These are phyloP conservation scores for Bradypodion ventrale DNA, from an alignment of 2,797 vertebrate species.

Conservation along the genomic window DNA sequence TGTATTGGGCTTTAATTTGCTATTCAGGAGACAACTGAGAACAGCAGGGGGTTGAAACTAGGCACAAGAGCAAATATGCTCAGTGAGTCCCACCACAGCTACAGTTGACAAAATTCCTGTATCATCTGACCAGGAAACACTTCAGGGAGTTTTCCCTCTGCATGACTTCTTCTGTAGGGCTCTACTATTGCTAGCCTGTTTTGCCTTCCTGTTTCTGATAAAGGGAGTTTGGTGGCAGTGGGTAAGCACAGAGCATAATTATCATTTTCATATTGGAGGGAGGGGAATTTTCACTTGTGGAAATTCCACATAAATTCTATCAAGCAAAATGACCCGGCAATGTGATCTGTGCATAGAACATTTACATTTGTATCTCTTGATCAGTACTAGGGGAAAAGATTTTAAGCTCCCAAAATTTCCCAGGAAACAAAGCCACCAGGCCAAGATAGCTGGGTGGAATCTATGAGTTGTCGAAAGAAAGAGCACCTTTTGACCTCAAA, in stretches of 20 bases:
- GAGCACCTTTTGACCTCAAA: too few relatives aligned
- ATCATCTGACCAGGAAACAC: not conserved
- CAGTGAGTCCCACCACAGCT: not conserved
- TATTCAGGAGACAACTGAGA: not conserved
- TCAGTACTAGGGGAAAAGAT: not conserved
- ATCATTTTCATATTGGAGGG: not conserved
- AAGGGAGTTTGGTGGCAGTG: not conserved
- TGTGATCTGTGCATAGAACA: not conserved
- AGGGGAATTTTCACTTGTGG: not conserved
- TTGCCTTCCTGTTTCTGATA: not conserved
- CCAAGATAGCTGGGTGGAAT: too few relatives aligned
- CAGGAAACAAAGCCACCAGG: too few relatives aligned
- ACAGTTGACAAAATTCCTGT: not conserved
- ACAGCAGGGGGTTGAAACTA: not conserved
- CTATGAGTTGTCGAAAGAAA: too few relatives aligned
- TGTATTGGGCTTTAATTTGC: not conserved
- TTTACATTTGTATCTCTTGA: not conserved
- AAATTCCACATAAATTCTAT: not conserved
- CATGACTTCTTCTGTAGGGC: not conserved
- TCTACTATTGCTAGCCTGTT: not conserved
- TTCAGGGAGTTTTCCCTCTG: not conserved
- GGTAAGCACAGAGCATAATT: not conserved
- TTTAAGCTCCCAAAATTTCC: too few relatives aligned
- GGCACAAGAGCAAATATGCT: slow-evolving; percentile 3
- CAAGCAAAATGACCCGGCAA: not conserved